Percentiles rank a stretch among this genome's conserved stretches.
These are phyloP conservation scores for Aleiodes alternator DNA, from an alignment of 2,888 invertebrate species.

Conservation along the genomic window DNA sequence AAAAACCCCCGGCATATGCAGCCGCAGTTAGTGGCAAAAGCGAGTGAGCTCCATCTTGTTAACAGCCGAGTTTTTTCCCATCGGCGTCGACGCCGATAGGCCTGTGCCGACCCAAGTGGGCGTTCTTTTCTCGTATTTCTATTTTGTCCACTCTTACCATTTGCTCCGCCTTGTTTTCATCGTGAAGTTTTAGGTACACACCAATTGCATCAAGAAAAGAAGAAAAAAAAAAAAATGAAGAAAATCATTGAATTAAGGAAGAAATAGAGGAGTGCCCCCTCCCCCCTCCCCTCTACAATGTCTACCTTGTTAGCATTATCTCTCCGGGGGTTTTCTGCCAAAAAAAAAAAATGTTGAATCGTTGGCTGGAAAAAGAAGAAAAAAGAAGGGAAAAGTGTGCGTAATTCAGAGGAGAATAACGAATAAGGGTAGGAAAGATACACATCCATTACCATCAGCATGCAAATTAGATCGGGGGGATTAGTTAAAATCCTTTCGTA, in stretches of 20 bases:
- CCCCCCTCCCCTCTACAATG: slow-evolving; percentile 25
- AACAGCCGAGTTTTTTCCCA: slow-evolving; percentile 50
- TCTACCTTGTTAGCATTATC: slow-evolving; percentile 38
- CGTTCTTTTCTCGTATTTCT: slow-evolving; percentile 53
- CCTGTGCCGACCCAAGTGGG: slow-evolving; percentile 51
- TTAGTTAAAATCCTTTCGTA: slow-evolving; percentile 74
- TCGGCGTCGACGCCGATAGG: slow-evolving; percentile 50
- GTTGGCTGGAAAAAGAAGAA: background rate
- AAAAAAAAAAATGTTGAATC: background rate
- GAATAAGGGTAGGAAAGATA: slow-evolving; percentile 62
- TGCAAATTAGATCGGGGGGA: slow-evolving; percentile 73
- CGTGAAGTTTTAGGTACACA: slow-evolving; percentile 10
- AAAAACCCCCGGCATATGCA: slow-evolving; percentile 34
- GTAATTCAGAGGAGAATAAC: slow-evolving; percentile 55
- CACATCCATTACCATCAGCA: slow-evolving; percentile 74
- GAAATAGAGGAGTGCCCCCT: background rate
- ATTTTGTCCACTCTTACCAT: slow-evolving; percentile 49
- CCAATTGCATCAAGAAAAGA: background rate
- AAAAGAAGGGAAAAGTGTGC: slow-evolving; percentile 2
- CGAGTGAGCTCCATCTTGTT: slow-evolving; percentile 57
- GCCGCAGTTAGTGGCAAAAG: slow-evolving; percentile 46
- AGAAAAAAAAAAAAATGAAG: too few relatives aligned
- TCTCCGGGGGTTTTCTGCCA: background rate
- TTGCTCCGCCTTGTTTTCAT: slow-evolving; percentile 46
- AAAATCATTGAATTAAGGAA: slow-evolving; percentile 12